Base-by-base conservation (phyloP, 2,888 invertebrate species). In the Drosophila quinaria region DNA sequence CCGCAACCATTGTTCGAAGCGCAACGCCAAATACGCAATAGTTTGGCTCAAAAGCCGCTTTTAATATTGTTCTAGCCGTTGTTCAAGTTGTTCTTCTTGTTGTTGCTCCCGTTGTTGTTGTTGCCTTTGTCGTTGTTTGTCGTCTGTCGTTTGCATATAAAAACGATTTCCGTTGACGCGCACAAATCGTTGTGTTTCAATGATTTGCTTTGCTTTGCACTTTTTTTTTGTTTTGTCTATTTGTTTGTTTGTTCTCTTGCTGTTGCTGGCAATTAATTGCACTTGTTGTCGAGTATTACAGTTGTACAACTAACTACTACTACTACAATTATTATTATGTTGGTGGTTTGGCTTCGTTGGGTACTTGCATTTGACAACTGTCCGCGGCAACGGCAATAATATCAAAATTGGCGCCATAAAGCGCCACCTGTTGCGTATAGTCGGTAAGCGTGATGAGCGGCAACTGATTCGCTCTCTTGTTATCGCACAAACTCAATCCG, bases 391-490 rank as follows among this genome's bases (percentile, higher is more conserved):
- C 56, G 73, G 52, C 55, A 44, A 73, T 29, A 39, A 67, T 37
- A 52, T 81, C 73, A 66, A 80, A 83, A 41, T 70, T 70, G 63
- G 65, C 70, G 71, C 70, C 82, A 51, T 70, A 69, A 1, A 72
- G 64, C 70, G 74, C 71, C 74, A 68, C 79, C 82, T 80, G 82
- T 70, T 85, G 81, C 64, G 74, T 91, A 50, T 86, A 92, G 73
- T 92, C 92, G 33, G 92, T 92, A 52, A 92, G 77, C 37, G 92
- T 90, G 13, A 92, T 92, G 77, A 89, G 91, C 51, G 92, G 92
- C 65, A 92, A 75, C 51, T 64, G 65, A 25, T 59, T 44, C 25
- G 46, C 47, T 9, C 41, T 39, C 5, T 55, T 60, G 29, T 19
- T 74, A 61, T 90, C 87, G 56, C 75, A 82, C 63, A 92, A 70